A percentile compares a stretch with the other conserved stretches of the same genome.
phyloP scores from a whole-genome alignment of 2,888 invertebrate species.

The Hirudinaria manillensis region DNA sequence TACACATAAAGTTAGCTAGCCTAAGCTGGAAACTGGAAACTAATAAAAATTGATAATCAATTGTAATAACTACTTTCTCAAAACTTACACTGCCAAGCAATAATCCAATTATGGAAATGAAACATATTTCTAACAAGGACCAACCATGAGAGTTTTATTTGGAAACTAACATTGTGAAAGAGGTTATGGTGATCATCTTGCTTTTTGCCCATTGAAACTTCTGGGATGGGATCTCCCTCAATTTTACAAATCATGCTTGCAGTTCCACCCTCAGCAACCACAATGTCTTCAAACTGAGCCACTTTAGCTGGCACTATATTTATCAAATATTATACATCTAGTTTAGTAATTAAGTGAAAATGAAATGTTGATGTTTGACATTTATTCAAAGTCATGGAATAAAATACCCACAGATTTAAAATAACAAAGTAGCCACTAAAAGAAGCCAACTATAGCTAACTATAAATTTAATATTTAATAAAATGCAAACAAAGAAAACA shows the following conservation, averaged over 20 bases:
- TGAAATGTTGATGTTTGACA: neutral
- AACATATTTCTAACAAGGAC: too few species aligned
- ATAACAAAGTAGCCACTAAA: neutral
- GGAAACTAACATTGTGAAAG: neutral
- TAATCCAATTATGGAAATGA: too few species aligned
- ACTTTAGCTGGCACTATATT: neutral
- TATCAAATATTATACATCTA: neutral
- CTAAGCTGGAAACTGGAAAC: too few species aligned
- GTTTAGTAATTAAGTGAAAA: neutral
- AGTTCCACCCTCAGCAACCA: neutral
- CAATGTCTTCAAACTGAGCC: neutral
- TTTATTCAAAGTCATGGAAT: neutral
- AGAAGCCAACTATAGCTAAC: too few species aligned
- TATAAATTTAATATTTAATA: too few species aligned
- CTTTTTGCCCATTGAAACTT: neutral
- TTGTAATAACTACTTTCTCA: too few species aligned
- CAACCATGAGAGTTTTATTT: neutral
- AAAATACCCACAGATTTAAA: neutral
- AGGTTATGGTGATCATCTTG: neutral
- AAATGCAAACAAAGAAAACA: too few species aligned
- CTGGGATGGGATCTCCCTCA: neutral
- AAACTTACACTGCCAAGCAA: too few species aligned
- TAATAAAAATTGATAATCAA: too few species aligned
- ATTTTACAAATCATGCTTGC: neutral
- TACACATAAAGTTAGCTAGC: too few species aligned